Percentiles rank a stretch among this genome's conserved stretches.
Conservation (phyloP, 2,797 vertebrate genomes). For the Ceryle rudis region DNA sequence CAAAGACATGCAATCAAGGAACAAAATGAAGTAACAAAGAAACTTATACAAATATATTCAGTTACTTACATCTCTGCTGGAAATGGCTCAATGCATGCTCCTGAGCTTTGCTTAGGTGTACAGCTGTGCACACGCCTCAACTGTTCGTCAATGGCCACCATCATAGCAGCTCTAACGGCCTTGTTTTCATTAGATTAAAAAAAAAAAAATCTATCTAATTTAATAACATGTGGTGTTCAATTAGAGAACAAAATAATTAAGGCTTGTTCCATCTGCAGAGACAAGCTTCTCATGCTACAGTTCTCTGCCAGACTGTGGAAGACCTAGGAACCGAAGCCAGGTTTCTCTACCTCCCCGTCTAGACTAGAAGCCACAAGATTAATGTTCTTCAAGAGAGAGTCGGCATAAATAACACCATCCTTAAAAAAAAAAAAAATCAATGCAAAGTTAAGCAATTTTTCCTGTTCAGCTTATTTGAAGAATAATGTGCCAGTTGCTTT, state of each 20-base stretch:
- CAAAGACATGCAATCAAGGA: background rate
- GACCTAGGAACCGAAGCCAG: slow-evolving; percentile 3
- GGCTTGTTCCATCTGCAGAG: background rate
- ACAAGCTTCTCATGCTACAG: background rate
- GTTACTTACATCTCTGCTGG: background rate
- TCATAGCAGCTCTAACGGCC: background rate
- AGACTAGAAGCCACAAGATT: slow-evolving; percentile 52
- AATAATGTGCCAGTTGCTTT: background rate
- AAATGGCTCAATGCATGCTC: background rate
- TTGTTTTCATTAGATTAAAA: background rate
- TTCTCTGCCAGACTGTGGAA: background rate
- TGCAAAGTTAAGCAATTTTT: slow-evolving; percentile 43
- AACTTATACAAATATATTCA: background rate
- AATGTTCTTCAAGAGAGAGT: slow-evolving; percentile 10
- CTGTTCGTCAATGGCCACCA: background rate
- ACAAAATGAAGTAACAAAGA: background rate
- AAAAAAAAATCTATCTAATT: background rate
- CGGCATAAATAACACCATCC: slow-evolving; percentile 7
- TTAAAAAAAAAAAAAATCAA: slow-evolving; percentile 37
- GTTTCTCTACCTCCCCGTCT: slow-evolving; percentile 29
- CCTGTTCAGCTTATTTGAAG: slow-evolving; percentile 24
- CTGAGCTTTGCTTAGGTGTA: background rate
- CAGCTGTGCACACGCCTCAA: fast-evolving
- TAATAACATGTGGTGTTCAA: background rate
- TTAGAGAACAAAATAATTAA: background rate